A percentile compares a stretch with the other conserved stretches of the same genome.
Evolutionary conservation across 1,140 invertebrate species (phyloP).

Genomic region (Drosophila mayri): DNA sequence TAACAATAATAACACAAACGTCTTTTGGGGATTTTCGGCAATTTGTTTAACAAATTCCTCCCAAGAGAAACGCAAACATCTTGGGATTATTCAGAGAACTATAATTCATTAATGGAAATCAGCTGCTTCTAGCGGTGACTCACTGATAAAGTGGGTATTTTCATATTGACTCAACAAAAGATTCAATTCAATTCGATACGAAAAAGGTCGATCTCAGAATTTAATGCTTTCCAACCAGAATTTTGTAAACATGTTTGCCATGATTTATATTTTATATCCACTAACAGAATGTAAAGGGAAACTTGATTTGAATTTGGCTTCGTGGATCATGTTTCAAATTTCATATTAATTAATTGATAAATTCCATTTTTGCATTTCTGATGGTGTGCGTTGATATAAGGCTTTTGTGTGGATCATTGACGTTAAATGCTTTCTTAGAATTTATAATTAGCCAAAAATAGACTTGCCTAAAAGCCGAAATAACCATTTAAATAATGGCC

Average conservation of each 20-base stretch:
- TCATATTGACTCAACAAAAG: slow-evolving; percentile 25
- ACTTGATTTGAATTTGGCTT: slow-evolving; percentile 1
- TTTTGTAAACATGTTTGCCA: slow-evolving; percentile 6
- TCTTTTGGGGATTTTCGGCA: slow-evolving; percentile 33
- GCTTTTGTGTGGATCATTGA: slow-evolving; percentile 33
- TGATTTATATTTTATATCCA: neutral
- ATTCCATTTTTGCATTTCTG: slow-evolving; percentile 24
- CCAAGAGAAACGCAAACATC: slow-evolving; percentile 39
- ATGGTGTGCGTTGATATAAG: slow-evolving; percentile 43
- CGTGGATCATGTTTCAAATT: slow-evolving; percentile 25
- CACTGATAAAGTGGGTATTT: slow-evolving; percentile 20
- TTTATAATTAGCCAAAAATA: slow-evolving; percentile 54
- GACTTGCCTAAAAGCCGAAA: slow-evolving; percentile 29
- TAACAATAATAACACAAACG: slow-evolving; percentile 17
- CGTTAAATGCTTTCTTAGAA: slow-evolving; percentile 67
- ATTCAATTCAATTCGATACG: neutral
- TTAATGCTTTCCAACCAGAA: slow-evolving; percentile 4
- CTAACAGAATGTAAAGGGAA: slow-evolving; percentile 7
- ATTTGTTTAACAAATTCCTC: slow-evolving; percentile 43
- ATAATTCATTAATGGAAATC: slow-evolving; percentile 32
- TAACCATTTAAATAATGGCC: slow-evolving; percentile 32
- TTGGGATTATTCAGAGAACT: slow-evolving; percentile 8
- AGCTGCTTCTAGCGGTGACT: slow-evolving; percentile 11
- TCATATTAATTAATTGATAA: slow-evolving; percentile 30
- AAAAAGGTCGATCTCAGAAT: neutral